Evolutionary conservation across 2,113 vertebrate species (phyloP).

Genomic region (Rhadina sibilatrix): DNA sequence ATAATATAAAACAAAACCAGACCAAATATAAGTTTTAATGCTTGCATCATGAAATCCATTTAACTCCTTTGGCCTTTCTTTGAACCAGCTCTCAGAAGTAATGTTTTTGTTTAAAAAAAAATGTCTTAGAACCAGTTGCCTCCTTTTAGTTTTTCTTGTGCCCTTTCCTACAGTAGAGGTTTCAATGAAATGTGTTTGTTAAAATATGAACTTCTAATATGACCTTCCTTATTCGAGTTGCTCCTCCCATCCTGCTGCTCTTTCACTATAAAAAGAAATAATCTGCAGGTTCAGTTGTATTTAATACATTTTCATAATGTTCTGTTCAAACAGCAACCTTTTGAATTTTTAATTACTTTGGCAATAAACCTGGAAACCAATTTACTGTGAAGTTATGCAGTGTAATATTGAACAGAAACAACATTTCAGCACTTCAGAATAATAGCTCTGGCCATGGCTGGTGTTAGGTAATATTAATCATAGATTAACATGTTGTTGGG

Average conservation of each 20-base stretch:
- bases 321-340: slow-evolving; percentile 21
- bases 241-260: slow-evolving; percentile 3
- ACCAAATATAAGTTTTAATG: background rate
- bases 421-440: background rate
- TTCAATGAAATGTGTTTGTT: background rate
- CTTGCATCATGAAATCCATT: background rate
- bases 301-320: slow-evolving; percentile 8
- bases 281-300: background rate
- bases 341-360: slow-evolving; percentile 50
- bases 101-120: background rate
- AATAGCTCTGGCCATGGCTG: background rate
- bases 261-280: background rate
- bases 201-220: background rate
- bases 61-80: background rate
- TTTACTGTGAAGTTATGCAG: slow-evolving; percentile 14
- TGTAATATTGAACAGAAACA: slow-evolving; percentile 20
- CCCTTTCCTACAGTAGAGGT: background rate
- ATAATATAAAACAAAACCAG: background rate
- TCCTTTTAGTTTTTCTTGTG: background rate
- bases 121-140: background rate
- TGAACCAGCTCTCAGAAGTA: background rate
- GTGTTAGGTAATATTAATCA: background rate
- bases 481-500: background rate
- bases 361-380: slow-evolving; percentile 29
- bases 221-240: background rate